phyloP scores from a whole-genome alignment of 2,113 vertebrate genomes.

The Passer domesticus region DNA sequence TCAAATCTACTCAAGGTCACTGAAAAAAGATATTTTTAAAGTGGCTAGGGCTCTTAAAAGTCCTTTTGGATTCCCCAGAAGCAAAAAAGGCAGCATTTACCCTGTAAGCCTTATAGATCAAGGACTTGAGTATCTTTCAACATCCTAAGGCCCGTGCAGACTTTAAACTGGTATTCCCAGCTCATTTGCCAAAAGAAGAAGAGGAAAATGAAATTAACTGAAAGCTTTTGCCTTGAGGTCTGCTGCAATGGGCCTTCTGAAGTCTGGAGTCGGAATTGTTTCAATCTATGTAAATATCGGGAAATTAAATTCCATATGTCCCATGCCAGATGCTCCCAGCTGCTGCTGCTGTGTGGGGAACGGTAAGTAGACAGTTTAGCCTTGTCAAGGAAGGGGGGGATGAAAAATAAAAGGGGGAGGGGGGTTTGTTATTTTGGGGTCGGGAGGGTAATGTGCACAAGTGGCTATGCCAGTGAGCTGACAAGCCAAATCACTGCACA shows the following conservation, averaged over 20 bases:
- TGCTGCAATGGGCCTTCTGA: conserved; percentile 65
- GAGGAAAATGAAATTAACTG: conserved; percentile 63
- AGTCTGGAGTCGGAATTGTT: conserved; percentile 71
- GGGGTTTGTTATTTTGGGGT: conserved; percentile 17
- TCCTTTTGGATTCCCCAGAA: conserved; percentile 70
- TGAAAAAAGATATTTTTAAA: conserved; percentile 58
- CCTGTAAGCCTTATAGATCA: conserved; percentile 57
- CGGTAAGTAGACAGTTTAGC: conserved; percentile 63
- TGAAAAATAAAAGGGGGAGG: conserved; percentile 8
- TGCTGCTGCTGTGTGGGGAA: conserved; percentile 70
- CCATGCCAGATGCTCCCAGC: conserved; percentile 74
- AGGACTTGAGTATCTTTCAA: conserved; percentile 57
- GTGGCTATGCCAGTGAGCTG: conserved; percentile 57
- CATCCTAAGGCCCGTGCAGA: conserved; percentile 14
- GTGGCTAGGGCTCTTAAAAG: conserved; percentile 43
- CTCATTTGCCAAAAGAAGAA: conserved; percentile 55
- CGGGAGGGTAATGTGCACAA: conserved; percentile 31
- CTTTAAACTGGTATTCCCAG: conserved; percentile 67
- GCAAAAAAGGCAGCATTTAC: conserved; percentile 44
- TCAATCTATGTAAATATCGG: conserved; percentile 81
- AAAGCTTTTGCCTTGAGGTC: conserved; percentile 70
- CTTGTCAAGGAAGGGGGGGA: neutral
- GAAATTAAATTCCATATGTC: conserved; percentile 80
- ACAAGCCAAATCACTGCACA: conserved; percentile 45
- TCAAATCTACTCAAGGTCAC: conserved; percentile 69